Percentiles rank a stretch among this genome's conserved stretches.
Evolutionary conservation across 2,888 invertebrate species (phyloP).

Genomic region (Drosophila antonietae): DNA sequence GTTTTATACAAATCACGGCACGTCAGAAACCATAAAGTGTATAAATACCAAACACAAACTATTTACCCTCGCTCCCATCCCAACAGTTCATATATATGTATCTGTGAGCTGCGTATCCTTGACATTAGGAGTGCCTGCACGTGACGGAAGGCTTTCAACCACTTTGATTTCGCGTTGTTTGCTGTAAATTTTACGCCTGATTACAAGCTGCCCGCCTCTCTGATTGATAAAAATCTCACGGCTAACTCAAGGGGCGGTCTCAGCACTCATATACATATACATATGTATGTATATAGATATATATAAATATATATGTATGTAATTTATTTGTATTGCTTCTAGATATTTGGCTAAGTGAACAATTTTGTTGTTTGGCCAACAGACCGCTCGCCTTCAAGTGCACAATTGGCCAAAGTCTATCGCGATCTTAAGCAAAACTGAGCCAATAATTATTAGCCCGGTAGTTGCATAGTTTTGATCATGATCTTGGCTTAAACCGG

Average conservation of each 20-base stretch:
- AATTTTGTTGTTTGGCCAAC: constrained; percentile 58
- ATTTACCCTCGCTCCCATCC: constrained; percentile 49
- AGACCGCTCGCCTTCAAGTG: constrained; percentile 56
- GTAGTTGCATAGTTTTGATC: constrained; percentile 30
- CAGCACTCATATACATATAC: background rate
- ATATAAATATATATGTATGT: constrained; percentile 6
- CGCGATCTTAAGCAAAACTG: constrained; percentile 51
- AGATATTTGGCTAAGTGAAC: constrained; percentile 56
- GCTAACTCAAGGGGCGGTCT: constrained; percentile 38
- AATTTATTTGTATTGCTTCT: constrained; percentile 21
- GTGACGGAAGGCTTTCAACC: constrained; percentile 72
- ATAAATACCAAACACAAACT: constrained; percentile 74
- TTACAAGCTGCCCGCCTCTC: constrained; percentile 49
- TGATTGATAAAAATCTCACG: constrained; percentile 79
- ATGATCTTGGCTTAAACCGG: constrained; percentile 65
- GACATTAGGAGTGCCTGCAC: constrained; percentile 72
- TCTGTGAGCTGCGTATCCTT: constrained; percentile 57
- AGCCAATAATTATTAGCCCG: constrained; percentile 65
- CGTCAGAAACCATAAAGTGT: constrained; percentile 81
- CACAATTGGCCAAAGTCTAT: constrained; percentile 52
- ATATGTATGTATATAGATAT: background rate
- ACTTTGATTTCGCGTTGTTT: constrained; percentile 73
- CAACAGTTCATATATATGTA: background rate
- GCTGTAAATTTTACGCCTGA: constrained; percentile 77
- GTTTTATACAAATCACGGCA: constrained; percentile 76